Evolutionary conservation across 2,888 invertebrate species (phyloP).

Genomic region (Ligdia adustata): DNA sequence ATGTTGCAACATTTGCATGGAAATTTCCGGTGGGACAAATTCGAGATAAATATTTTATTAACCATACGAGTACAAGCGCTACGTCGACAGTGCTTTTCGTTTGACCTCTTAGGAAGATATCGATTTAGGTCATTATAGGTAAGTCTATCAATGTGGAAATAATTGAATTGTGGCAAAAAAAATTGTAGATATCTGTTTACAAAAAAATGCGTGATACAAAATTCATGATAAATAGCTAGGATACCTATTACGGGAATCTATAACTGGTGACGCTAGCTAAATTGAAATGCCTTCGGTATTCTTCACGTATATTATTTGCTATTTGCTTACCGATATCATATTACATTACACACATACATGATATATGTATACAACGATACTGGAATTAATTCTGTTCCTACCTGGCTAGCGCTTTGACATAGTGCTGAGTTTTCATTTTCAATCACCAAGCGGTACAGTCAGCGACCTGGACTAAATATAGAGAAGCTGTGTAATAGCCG

Average conservation of each 20-base stretch:
- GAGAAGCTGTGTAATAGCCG: constrained; percentile 59
- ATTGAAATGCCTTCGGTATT: constrained; percentile 1
- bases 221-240: too few species aligned
- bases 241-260: not conserved
- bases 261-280: not conserved
- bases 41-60: too few species aligned
- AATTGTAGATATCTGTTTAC: too few species aligned
- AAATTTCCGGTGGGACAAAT: not conserved
- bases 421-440: constrained; percentile 16
- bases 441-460: constrained; percentile 39
- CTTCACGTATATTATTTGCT: constrained; percentile 4
- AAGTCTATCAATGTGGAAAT: too few species aligned
- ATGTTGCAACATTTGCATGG: not conserved
- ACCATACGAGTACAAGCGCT: too few species aligned
- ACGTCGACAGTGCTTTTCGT: too few species aligned
- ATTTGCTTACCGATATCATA: constrained; percentile 10
- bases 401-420: constrained; percentile 9
- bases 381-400: constrained; percentile 4
- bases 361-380: constrained; percentile 3
- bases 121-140: too few species aligned
- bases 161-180: too few species aligned
- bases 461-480: constrained; percentile 68
- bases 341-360: too few species aligned
- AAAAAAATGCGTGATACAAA: too few species aligned
- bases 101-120: too few species aligned